Conservation (phyloP, 1,140 invertebrate species). For the Maconellicoccus hirsutus region DNA sequence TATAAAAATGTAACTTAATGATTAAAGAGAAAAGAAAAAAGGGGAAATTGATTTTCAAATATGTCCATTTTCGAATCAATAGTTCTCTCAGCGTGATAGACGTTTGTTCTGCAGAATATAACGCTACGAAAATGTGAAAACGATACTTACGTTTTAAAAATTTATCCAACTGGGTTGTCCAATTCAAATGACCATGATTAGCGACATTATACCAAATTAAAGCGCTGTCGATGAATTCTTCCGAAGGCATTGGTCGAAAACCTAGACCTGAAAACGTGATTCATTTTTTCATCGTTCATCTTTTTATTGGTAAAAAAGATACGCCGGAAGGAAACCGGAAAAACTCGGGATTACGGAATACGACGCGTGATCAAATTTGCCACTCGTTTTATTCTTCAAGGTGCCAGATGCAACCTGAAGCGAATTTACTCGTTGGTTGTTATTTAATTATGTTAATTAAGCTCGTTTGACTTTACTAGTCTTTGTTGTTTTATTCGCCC, state of each 20-base stretch:
- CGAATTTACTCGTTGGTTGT: background rate
- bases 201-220: slow-evolving; percentile 83
- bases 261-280: slow-evolving; percentile 73
- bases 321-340: too few relatives aligned
- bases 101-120: too few relatives aligned
- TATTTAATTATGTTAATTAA: background rate
- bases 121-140: slow-evolving; percentile 15
- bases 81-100: too few relatives aligned
- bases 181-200: slow-evolving; percentile 57
- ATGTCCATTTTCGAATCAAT: too few relatives aligned
- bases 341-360: too few relatives aligned
- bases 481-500: background rate
- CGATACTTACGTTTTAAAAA: slow-evolving; percentile 57
- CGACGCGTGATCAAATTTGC: too few relatives aligned
- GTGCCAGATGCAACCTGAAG: background rate
- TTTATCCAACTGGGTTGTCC: slow-evolving; percentile 55
- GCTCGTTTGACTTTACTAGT: background rate
- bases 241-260: slow-evolving; percentile 75
- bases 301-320: too few relatives aligned
- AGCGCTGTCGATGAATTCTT: slow-evolving; percentile 75
- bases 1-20: too few relatives aligned
- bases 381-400: too few relatives aligned
- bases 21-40: too few relatives aligned
- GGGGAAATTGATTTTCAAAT: too few relatives aligned
- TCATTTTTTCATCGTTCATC: too few relatives aligned